Conservation (phyloP, 2,113 vertebrate genomes). For the Choloepus hoffmanni region DNA sequence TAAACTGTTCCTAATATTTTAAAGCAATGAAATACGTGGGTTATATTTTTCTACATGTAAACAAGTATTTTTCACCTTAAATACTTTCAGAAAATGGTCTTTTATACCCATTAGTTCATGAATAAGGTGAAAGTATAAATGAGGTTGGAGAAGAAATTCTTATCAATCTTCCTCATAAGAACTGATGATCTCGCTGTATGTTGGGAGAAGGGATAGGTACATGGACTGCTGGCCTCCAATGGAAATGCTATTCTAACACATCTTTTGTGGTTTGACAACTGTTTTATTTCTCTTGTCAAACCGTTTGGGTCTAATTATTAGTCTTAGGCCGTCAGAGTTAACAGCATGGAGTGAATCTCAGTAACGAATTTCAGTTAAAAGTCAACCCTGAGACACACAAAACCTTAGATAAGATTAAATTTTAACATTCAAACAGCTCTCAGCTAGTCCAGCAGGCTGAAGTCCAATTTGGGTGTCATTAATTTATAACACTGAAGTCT, state of each 20-base stretch:
- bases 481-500: slow-evolving; percentile 58
- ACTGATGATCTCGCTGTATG: background rate
- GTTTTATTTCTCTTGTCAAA: slow-evolving; percentile 72
- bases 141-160: background rate
- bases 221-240: background rate
- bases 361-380: slow-evolving; percentile 73
- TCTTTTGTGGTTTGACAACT: slow-evolving; percentile 56
- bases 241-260: background rate
- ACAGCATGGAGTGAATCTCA: slow-evolving; percentile 64
- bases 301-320: slow-evolving; percentile 76
- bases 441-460: slow-evolving; percentile 53
- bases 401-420: slow-evolving; percentile 67
- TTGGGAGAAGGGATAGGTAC: background rate
- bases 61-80: slow-evolving; percentile 23
- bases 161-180: background rate
- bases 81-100: slow-evolving; percentile 45
- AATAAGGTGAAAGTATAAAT: slow-evolving; percentile 19
- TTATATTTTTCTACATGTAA: background rate
- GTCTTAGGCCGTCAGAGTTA: slow-evolving; percentile 67
- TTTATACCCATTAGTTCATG: background rate
- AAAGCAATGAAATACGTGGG: background rate
- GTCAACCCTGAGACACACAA: slow-evolving; percentile 61
- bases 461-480: slow-evolving; percentile 64
- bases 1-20: slow-evolving; percentile 31
- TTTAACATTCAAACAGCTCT: slow-evolving; percentile 73